These are phyloP conservation scores for Scaptomyza graminum DNA, from an alignment of 1,140 invertebrate genomes.

Conservation along the genomic window DNA sequence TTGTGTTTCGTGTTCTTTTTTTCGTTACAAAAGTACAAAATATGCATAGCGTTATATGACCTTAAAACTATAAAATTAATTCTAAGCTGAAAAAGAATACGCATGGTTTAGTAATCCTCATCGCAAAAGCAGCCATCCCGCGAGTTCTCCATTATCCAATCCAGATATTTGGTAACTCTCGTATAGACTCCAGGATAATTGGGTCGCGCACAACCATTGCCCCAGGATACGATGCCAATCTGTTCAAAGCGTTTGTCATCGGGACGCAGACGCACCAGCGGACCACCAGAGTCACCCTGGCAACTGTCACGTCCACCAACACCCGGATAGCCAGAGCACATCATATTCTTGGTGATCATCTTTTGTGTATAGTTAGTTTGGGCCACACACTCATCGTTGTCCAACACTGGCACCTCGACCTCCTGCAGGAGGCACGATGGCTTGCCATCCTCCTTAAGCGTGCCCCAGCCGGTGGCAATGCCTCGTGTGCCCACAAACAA, in stretches of 20 bases:
- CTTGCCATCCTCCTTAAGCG: slow-evolving; percentile 91
- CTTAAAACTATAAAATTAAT: slow-evolving; percentile 48
- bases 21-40: slow-evolving; percentile 52
- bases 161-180: slow-evolving; percentile 89
- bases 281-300: slow-evolving; percentile 97
- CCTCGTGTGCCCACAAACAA: slow-evolving; percentile 87
- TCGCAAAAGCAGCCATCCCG: slow-evolving; percentile 89
- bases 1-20: slow-evolving; percentile 7
- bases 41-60: slow-evolving; percentile 42
- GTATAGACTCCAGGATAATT: slow-evolving; percentile 93
- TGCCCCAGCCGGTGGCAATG: slow-evolving; percentile 93
- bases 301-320: slow-evolving; percentile 92
- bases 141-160: slow-evolving; percentile 91
- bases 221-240: slow-evolving; percentile 89
- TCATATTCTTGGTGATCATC: slow-evolving; percentile 94
- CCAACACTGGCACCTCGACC: slow-evolving; percentile 92
- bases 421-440: slow-evolving; percentile 91
- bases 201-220: slow-evolving; percentile 89
- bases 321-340: slow-evolving; percentile 92
- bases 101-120: slow-evolving; percentile 82
- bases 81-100: slow-evolving; percentile 46
- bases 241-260: slow-evolving; percentile 91
- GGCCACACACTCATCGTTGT: slow-evolving; percentile 89
- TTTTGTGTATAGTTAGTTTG: slow-evolving; percentile 90
- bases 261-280: slow-evolving; percentile 89